Evolutionary conservation across 2,113 vertebrate species (phyloP), one percentile per base, ranked within the genome.

Genomic region (Poeciliopsis retropinna): DNA sequence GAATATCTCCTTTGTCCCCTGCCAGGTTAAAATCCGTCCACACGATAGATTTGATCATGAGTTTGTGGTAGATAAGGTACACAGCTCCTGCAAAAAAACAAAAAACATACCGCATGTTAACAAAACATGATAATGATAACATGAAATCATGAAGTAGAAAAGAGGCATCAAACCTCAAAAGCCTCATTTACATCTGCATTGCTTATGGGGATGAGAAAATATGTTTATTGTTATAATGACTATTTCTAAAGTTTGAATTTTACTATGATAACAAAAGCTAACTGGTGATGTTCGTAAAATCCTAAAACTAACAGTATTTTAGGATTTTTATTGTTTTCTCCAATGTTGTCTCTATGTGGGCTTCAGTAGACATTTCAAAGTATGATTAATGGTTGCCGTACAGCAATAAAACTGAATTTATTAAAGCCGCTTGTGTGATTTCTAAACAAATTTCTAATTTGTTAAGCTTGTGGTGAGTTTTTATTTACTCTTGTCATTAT

Each of bases 11-110:
- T 1, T 87, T 78, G 0, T 82, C 13, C 15, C 65, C 0, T 0
- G 29, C 0, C 30, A 92, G 29, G 5, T 31, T 76, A 57, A 89
- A 94, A 25, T 83, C 25, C 0, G 8, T 0, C 93, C 94, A 95
- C 0, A 4, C 0, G 15, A 94, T 88, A 2, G 60, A 51, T 0
- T 79, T 8, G 0, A 72, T 0, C 27, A 93, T 70, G 9, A 93
- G 11, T 19, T 1, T 15, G 25, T 93, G 74, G 76, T 94, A 91
- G 4, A 94, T 1, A 4, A 92, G 82, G 74, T 94, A 95, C 13
- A 95, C 92, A 0, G 2, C 83, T 5, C 89, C 85, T 82, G 37
- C 14, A 81, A 86, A 7, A 75, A 7, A 80, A 5, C 29, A 25
- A 74, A 60, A 29, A 19, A 47, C 2, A 37, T 30, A 44, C 3